Conservation (phyloP, 2,797 vertebrate genomes). For the Fistularia commersonii region DNA sequence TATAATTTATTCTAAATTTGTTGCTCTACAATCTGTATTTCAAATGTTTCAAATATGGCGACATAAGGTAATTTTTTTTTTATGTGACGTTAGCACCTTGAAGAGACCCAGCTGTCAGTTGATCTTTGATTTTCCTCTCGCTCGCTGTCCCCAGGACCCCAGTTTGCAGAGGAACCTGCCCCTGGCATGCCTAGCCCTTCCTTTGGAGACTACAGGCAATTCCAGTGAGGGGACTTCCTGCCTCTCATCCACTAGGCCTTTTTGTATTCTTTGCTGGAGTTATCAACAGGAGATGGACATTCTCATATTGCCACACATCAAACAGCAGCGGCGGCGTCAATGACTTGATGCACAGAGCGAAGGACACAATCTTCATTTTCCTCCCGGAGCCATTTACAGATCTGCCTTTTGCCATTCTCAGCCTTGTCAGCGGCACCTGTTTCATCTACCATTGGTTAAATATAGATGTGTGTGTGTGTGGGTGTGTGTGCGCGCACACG, state of each 20-base stretch:
- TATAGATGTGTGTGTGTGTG: constrained; percentile 15
- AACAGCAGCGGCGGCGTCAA: constrained; percentile 31
- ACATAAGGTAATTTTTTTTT: too few relatives aligned
- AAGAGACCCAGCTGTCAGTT: too few relatives aligned
- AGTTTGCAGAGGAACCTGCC: constrained; percentile 85
- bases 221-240: constrained; percentile 76
- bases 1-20: too few relatives aligned
- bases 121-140: background rate
- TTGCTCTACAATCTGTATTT: too few relatives aligned
- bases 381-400: constrained; percentile 50
- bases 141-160: constrained; percentile 75
- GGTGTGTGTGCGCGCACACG: constrained; percentile 16
- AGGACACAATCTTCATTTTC: constrained; percentile 47
- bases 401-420: constrained; percentile 59
- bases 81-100: too few relatives aligned
- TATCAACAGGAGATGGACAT: constrained; percentile 46
- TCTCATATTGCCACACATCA: constrained; percentile 10
- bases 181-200: constrained; percentile 76
- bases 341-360: constrained; percentile 40
- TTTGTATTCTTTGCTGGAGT: constrained; percentile 66
- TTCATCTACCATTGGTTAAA: constrained; percentile 26
- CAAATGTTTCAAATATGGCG: too few relatives aligned
- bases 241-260: constrained; percentile 50
- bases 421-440: constrained; percentile 49
- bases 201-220: constrained; percentile 89